A percentile compares a stretch with the other conserved stretches of the same genome.
These are phyloP conservation scores for Atta texana DNA, from an alignment of 1,140 invertebrate species.

Conservation along the genomic window DNA sequence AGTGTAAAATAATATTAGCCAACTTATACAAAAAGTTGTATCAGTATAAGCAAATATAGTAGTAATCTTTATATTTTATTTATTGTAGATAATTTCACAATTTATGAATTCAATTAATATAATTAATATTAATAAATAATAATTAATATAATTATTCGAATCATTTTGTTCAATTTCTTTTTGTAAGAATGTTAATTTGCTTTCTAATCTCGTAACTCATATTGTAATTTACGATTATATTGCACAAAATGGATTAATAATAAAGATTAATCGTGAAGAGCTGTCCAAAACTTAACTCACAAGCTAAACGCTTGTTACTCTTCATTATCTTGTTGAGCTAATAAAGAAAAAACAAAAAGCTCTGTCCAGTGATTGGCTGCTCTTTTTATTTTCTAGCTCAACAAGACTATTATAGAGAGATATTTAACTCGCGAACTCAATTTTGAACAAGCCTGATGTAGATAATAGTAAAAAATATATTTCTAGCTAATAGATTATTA, in stretches of 20 bases:
- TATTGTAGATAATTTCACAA: slow-evolving; percentile 1
- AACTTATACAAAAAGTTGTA: background rate
- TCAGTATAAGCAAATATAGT: background rate
- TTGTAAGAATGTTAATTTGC: background rate
- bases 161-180: background rate
- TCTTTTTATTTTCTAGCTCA: too few species aligned
- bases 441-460: too few species aligned
- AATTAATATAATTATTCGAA: background rate
- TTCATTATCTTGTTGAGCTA: too few species aligned
- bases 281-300: too few species aligned
- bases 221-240: background rate
- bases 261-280: background rate
- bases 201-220: background rate
- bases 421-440: too few species aligned
- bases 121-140: background rate
- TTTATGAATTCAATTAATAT: slow-evolving; percentile 10
- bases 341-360: too few species aligned
- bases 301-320: too few species aligned
- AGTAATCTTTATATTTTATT: background rate
- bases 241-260: background rate
- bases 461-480: background rate
- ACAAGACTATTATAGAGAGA: too few species aligned
- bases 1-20: background rate
- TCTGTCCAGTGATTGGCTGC: too few species aligned
- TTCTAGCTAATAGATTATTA: slow-evolving; percentile 1